Percentiles rank a stretch among this genome's conserved stretches.
These are phyloP conservation scores for Rattus rattus DNA, from an alignment of 2,113 vertebrate species.

Conservation along the genomic window DNA sequence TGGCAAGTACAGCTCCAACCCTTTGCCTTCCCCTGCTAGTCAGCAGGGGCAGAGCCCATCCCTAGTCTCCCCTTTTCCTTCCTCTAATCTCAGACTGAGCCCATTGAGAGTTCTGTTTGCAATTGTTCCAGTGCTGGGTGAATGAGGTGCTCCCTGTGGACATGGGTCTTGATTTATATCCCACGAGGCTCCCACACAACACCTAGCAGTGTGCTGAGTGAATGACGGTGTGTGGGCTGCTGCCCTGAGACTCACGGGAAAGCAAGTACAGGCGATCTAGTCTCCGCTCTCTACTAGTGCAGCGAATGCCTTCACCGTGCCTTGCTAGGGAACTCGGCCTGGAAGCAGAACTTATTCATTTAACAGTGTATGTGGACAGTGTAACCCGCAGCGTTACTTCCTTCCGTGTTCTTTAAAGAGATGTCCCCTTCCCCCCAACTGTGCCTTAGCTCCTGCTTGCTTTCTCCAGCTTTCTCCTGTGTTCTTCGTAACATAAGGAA, in stretches of 20 bases:
- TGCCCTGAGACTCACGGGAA: background rate
- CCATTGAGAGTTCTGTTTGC: constrained; percentile 31
- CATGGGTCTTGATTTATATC: constrained; percentile 39
- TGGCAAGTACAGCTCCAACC: background rate
- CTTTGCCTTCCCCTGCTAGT: background rate
- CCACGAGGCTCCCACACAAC: background rate
- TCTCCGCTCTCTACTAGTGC: background rate
- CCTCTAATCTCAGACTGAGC: background rate
- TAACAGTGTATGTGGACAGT: background rate
- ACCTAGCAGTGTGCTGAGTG: constrained; percentile 33
- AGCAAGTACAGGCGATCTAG: background rate
- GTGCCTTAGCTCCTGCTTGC: background rate
- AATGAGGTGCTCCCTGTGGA: background rate
- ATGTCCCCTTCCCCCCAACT: constrained; percentile 3
- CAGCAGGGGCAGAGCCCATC: background rate
- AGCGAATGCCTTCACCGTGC: background rate
- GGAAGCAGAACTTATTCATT: constrained; percentile 30
- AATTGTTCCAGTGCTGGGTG: background rate
- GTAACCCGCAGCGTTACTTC: background rate
- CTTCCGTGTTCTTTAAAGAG: constrained; percentile 9
- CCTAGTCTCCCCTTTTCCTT: background rate
- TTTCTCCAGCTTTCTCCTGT: background rate
- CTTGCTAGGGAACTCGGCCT: background rate
- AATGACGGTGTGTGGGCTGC: background rate
- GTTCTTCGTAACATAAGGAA: constrained; percentile 46